phyloP scores from a whole-genome alignment of 2,888 invertebrate species.

The Euproctis similis region DNA sequence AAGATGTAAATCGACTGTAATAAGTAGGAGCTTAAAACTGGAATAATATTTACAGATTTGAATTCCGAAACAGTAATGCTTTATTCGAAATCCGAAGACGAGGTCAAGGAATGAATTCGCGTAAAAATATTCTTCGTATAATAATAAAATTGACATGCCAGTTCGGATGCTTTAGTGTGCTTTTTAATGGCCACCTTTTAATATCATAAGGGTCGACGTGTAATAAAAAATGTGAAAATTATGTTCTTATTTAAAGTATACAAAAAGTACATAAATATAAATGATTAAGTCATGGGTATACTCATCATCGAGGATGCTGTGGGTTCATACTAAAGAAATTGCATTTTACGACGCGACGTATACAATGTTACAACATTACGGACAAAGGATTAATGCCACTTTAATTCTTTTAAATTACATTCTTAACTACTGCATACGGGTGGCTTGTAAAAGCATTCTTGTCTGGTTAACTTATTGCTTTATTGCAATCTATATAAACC shows the following conservation, averaged over 20 bases:
- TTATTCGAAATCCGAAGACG: neutral
- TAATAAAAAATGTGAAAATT: slow-evolving; percentile 37
- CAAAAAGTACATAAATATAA: slow-evolving; percentile 61
- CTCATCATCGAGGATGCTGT: slow-evolving; percentile 42
- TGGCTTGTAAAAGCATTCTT: slow-evolving; percentile 33
- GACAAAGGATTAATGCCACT: slow-evolving; percentile 37
- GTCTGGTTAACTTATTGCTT: too few relatives aligned
- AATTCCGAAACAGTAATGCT: slow-evolving; percentile 3
- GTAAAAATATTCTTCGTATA: slow-evolving; percentile 19
- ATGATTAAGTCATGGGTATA: slow-evolving; percentile 63
- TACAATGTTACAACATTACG: slow-evolving; percentile 47
- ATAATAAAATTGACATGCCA: slow-evolving; percentile 16
- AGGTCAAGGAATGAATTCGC: slow-evolving; percentile 9
- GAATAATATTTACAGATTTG: slow-evolving; percentile 13
- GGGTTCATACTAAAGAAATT: slow-evolving; percentile 44
- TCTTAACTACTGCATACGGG: slow-evolving; percentile 53
- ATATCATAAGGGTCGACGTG: slow-evolving; percentile 28
- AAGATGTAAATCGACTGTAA: slow-evolving; percentile 24
- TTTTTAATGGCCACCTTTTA: slow-evolving; percentile 21
- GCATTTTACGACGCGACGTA: slow-evolving; percentile 49
- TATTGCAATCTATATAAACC: too few relatives aligned
- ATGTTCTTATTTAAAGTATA: slow-evolving; percentile 50
- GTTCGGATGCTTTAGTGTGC: slow-evolving; percentile 25
- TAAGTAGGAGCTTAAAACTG: slow-evolving; percentile 11
- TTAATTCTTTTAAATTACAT: slow-evolving; percentile 50